Percentiles rank a stretch among this genome's conserved stretches.
These are phyloP conservation scores for Pandemis cinnamomeana DNA, from an alignment of 2,888 invertebrate genomes.

Conservation along the genomic window DNA sequence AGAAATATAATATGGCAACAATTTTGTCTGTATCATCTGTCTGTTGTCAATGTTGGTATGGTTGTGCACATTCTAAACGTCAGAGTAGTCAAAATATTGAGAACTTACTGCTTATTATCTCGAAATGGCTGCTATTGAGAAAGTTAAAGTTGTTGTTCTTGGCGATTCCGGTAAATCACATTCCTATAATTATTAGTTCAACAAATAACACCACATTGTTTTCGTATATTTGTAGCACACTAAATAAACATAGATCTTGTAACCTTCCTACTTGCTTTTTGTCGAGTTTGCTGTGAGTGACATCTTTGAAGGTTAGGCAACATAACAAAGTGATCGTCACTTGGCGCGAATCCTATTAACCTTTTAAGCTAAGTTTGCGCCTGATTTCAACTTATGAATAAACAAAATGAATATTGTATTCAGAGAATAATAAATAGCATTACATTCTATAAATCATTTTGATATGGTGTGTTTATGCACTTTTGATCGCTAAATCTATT, in stretches of 20 bases:
- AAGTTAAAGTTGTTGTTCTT: conserved; percentile 95
- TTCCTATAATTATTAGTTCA: conserved; percentile 42
- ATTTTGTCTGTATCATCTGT: neutral
- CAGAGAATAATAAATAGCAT: no score
- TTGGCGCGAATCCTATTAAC: conserved; percentile 53
- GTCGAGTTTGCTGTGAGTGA: conserved; percentile 71
- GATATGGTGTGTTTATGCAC: no score
- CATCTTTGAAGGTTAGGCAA: conserved; percentile 66
- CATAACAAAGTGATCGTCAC: conserved; percentile 48
- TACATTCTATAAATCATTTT: no score
- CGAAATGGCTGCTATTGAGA: conserved; percentile 92
- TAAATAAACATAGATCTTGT: conserved; percentile 34
- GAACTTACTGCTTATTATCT: conserved; percentile 61
- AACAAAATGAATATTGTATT: neutral
- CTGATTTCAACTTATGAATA: neutral
- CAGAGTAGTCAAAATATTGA: conserved; percentile 57
- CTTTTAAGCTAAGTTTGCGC: neutral
- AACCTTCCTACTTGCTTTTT: conserved; percentile 56
- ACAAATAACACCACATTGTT: conserved; percentile 43
- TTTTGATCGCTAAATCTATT: no score
- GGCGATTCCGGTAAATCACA: conserved; percentile 92
- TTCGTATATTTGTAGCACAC: conserved; percentile 25
- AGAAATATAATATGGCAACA: conserved; percentile 23
- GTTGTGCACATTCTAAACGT: conserved; percentile 30
- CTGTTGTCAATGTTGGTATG: conserved; percentile 17